A percentile compares a stretch with the other conserved stretches of the same genome.
phyloP scores from a whole-genome alignment of 2,888 invertebrate genomes.

The Mesorhabditis spiculigera region DNA sequence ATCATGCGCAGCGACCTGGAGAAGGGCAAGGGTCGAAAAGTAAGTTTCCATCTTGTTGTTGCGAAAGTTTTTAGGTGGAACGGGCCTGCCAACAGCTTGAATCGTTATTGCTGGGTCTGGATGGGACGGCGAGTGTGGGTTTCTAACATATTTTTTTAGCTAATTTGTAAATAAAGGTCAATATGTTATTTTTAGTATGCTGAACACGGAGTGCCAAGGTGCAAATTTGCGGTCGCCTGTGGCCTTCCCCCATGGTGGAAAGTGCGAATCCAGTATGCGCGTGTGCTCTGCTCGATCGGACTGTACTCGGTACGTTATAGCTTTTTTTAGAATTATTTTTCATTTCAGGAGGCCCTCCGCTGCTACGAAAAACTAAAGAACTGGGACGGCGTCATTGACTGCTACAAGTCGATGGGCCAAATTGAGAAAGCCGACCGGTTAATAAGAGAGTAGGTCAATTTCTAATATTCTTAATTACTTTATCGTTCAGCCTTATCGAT shows the following conservation, averaged over 20 bases:
- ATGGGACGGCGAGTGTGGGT: conserved; percentile 30
- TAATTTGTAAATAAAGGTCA: background rate
- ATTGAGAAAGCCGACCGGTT: conserved; percentile 73
- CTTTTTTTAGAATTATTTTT: conserved; percentile 18
- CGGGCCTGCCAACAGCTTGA: conserved; percentile 66
- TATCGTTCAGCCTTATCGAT: conserved; percentile 6
- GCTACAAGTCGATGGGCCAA: conserved; percentile 80
- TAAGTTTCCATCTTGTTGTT: background rate
- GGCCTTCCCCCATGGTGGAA: conserved; percentile 48
- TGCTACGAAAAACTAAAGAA: conserved; percentile 67
- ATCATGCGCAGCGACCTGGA: conserved; percentile 76
- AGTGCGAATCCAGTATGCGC: conserved; percentile 34
- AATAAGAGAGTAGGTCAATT: background rate
- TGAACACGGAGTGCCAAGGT: background rate
- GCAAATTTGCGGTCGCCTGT: conserved; percentile 17
- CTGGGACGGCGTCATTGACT: conserved; percentile 89
- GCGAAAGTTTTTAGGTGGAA: conserved; percentile 68
- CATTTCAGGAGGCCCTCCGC: conserved; percentile 59
- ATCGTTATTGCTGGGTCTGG: conserved; percentile 38
- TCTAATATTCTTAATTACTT: too few species aligned
- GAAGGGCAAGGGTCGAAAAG: conserved; percentile 72
- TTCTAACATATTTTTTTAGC: background rate
- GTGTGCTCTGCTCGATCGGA: conserved; percentile 47
- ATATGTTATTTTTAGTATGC: background rate
- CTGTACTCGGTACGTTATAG: conserved; percentile 57